Conservation (phyloP, 2,797 vertebrate species). For the Darevskia mixta region DNA sequence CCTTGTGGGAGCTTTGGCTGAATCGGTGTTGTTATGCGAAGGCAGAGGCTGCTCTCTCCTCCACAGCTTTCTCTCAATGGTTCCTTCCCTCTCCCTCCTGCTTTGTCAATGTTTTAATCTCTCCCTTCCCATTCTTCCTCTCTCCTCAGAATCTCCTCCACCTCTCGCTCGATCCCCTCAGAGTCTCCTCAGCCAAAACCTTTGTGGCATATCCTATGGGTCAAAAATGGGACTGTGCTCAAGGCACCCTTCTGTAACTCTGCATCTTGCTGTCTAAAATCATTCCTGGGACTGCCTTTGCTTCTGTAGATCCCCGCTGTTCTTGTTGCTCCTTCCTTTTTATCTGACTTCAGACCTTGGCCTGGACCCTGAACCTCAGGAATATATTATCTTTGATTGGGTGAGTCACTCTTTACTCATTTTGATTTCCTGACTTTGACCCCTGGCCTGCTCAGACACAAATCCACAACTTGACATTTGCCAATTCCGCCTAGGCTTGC, state of each 20-base stretch:
- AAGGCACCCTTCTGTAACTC: background rate
- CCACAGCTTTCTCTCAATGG: no score
- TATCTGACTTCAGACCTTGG: background rate
- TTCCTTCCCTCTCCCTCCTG: no score
- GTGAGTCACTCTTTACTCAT: background rate
- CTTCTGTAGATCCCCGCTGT: background rate
- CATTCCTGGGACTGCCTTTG: background rate
- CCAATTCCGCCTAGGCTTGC: background rate
- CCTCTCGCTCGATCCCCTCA: no score
- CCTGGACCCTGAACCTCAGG: background rate
- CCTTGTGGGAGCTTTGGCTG: no score
- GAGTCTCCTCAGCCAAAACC: no score
- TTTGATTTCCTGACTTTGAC: background rate
- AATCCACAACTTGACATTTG: background rate
- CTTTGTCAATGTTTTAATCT: no score
- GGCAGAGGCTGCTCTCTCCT: no score
- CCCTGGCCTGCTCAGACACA: background rate
- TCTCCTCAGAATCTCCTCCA: no score
- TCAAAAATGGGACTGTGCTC: no score
- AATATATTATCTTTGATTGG: background rate
- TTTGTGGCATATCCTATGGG: no score
- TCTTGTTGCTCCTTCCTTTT: background rate
- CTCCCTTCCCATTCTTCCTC: no score
- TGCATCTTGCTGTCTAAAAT: background rate
- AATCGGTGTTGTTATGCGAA: no score